phyloP scores from a whole-genome alignment of 2,113 vertebrate genomes.

The Picathartes gymnocephalus region DNA sequence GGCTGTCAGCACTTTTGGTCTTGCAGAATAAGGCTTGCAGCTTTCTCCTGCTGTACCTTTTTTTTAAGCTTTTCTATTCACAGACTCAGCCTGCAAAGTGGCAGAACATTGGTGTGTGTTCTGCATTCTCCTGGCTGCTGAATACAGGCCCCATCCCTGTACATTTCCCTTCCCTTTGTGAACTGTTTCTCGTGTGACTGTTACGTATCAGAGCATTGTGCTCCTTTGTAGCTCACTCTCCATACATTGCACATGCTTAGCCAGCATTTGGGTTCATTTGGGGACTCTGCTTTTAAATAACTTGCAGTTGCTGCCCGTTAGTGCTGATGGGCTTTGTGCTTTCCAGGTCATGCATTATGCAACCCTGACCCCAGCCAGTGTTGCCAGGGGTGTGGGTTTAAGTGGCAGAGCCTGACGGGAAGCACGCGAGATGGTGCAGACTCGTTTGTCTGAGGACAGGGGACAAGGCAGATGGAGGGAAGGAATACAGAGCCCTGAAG shows the following conservation, averaged over 20 bases:
- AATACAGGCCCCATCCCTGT: not conserved
- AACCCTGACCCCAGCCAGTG: not conserved
- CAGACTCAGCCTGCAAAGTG: not conserved
- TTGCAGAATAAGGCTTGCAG: not conserved
- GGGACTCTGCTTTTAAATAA: slow-evolving; percentile 18
- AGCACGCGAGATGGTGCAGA: rapidly evolving
- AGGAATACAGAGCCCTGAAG: not conserved
- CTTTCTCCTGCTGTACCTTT: not conserved
- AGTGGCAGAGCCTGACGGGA: not conserved
- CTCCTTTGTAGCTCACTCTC: not conserved
- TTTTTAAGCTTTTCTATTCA: not conserved
- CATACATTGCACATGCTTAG: not conserved
- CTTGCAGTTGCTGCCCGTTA: not conserved
- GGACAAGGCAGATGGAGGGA: not conserved
- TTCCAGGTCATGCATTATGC: not conserved
- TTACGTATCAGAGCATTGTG: not conserved
- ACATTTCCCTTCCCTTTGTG: slow-evolving; percentile 6
- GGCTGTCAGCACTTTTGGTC: not conserved
- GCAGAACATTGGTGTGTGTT: not conserved
- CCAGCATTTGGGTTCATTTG: not conserved
- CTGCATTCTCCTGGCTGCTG: slow-evolving; percentile 9
- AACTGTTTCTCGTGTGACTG: not conserved
- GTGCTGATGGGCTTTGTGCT: not conserved
- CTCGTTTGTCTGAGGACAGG: not conserved
- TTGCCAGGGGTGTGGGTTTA: not conserved